These are phyloP conservation scores for Drosophila rufa DNA, from an alignment of 1,140 invertebrate genomes.

Conservation along the genomic window DNA sequence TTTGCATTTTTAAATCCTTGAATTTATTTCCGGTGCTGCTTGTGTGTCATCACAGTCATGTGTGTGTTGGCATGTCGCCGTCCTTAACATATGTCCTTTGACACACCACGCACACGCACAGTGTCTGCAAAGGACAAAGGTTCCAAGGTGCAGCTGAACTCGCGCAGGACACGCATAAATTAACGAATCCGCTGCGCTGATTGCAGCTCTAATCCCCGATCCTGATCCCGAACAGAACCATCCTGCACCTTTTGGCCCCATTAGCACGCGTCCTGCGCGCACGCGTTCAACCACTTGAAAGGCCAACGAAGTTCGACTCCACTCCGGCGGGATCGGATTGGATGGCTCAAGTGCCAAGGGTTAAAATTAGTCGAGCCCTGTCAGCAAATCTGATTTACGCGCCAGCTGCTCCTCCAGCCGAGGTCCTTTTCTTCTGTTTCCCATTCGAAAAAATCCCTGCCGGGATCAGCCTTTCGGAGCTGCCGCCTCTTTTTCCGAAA, in stretches of 20 bases:
- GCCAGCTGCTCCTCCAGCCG: slow-evolving; percentile 55
- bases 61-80: slow-evolving; percentile 76
- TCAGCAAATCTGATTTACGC: slow-evolving; percentile 83
- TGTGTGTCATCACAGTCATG: slow-evolving; percentile 80
- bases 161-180: slow-evolving; percentile 76
- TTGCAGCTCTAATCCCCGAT: slow-evolving; percentile 43
- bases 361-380: slow-evolving; percentile 82
- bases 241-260: slow-evolving; percentile 77
- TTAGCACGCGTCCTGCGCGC: slow-evolving; percentile 75
- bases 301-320: slow-evolving; percentile 39
- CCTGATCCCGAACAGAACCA: slow-evolving; percentile 34
- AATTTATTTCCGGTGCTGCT: slow-evolving; percentile 22
- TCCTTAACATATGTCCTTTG: slow-evolving; percentile 74
- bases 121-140: slow-evolving; percentile 9
- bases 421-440: slow-evolving; percentile 12
- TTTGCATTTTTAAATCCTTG: background rate
- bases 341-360: slow-evolving; percentile 62
- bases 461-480: slow-evolving; percentile 12
- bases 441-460: slow-evolving; percentile 5
- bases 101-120: slow-evolving; percentile 44
- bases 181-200: slow-evolving; percentile 57
- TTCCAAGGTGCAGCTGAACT: slow-evolving; percentile 66
- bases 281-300: slow-evolving; percentile 71
- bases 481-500: slow-evolving; percentile 50
- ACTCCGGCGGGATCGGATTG: background rate